phyloP scores from a whole-genome alignment of 2,113 vertebrate genomes.

The Myiagra hebetior region DNA sequence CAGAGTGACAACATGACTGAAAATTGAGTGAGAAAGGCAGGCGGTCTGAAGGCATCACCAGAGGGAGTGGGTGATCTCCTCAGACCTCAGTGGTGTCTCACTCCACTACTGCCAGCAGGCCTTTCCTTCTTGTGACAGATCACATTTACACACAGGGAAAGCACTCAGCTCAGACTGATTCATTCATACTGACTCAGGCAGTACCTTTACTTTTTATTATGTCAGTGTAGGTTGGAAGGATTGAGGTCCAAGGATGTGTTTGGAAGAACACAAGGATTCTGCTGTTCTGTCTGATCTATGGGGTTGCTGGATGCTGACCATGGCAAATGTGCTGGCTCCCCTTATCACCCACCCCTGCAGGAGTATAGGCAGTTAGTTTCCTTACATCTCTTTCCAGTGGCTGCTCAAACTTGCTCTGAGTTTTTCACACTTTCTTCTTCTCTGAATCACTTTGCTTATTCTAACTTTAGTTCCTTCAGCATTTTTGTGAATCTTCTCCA shows the following conservation, averaged over 20 bases:
- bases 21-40: not conserved
- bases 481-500: not conserved
- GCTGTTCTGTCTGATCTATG: not conserved
- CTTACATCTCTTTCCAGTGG: not conserved
- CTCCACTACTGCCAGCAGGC: not conserved
- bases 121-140: not conserved
- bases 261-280: not conserved
- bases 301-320: rapidly evolving
- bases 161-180: not conserved
- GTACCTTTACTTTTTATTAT: not conserved
- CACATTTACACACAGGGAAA: rapidly evolving
- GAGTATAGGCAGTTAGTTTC: not conserved
- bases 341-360: not conserved
- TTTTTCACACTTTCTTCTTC: not conserved
- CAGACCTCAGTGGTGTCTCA: not conserved
- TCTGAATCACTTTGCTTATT: not conserved
- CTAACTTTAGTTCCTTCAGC: not conserved
- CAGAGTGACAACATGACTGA: not conserved
- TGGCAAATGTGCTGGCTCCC: not conserved
- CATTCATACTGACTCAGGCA: not conserved
- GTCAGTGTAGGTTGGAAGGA: not conserved
- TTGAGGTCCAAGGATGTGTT: not conserved
- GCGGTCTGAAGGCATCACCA: rapidly evolving
- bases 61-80: not conserved
- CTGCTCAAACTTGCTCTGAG: not conserved